A percentile compares a stretch with the other conserved stretches of the same genome.
phyloP scores from a whole-genome alignment of 2,113 vertebrate species.

The Labrus mixtus region DNA sequence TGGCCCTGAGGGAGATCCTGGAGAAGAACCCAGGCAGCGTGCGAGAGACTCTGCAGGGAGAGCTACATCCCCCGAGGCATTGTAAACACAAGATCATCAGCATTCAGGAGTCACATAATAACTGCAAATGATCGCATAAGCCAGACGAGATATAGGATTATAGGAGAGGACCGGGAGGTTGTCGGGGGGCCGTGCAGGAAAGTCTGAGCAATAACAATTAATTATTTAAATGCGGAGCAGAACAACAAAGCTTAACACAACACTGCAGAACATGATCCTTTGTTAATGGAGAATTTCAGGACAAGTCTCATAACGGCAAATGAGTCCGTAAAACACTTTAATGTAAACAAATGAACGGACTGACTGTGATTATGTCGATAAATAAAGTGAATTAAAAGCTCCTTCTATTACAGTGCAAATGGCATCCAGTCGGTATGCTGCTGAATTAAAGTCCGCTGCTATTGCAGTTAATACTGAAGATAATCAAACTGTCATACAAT shows the following conservation, averaged over 20 bases:
- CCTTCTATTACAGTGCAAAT: not conserved
- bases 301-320: not conserved
- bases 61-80: conserved; percentile 6
- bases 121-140: conserved; percentile 12
- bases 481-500: no score
- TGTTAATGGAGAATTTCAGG: not conserved
- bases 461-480: not conserved
- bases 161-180: not conserved
- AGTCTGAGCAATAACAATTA: not conserved
- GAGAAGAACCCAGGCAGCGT: conserved; percentile 9
- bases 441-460: not conserved
- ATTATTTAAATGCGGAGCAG: conserved; percentile 1
- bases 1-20: conserved; percentile 5
- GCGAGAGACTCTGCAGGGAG: conserved; percentile 10
- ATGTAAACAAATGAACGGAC: not conserved
- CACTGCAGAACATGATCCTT: not conserved
- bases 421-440: not conserved
- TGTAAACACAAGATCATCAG: conserved; percentile 30
- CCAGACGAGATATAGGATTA: not conserved
- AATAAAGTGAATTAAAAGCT: not conserved
- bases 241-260: not conserved
- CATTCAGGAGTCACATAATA: conserved; percentile 19
- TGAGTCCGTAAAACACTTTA: not conserved
- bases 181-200: not conserved
- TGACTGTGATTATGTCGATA: not conserved